Conservation (phyloP, 2,888 invertebrate genomes). For the Plemyria rubiginata region DNA sequence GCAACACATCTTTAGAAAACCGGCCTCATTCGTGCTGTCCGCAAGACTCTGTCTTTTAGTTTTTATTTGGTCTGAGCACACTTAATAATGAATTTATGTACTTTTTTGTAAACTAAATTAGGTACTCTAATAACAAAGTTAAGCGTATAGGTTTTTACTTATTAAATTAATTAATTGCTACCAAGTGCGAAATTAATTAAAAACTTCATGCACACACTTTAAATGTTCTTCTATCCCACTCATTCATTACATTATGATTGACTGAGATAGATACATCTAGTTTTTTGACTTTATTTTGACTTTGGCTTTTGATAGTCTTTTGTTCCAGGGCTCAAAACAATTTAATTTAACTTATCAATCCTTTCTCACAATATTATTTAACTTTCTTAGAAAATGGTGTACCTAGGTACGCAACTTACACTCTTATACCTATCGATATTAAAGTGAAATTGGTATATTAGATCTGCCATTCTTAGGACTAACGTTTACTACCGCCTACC, state of each 20-base stretch:
- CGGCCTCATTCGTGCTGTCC: too few species aligned
- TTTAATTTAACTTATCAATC: too few species aligned
- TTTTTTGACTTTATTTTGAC: too few species aligned
- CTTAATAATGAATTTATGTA: slow-evolving; percentile 22
- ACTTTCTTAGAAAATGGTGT: slow-evolving; percentile 4
- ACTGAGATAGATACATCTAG: background rate
- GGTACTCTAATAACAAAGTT: slow-evolving; percentile 24
- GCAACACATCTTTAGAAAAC: too few species aligned
- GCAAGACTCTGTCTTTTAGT: too few species aligned
- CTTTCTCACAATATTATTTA: background rate
- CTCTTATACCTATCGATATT: slow-evolving; percentile 9
- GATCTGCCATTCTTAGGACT: slow-evolving; percentile 14
- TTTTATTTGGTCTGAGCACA: too few species aligned
- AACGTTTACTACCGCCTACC: slow-evolving; percentile 21
- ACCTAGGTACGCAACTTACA: slow-evolving; percentile 10
- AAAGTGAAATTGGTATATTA: slow-evolving; percentile 18
- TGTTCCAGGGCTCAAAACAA: slow-evolving; percentile 14
- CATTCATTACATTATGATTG: slow-evolving; percentile 4
- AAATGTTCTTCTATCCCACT: slow-evolving; percentile 7
- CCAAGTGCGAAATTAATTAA: slow-evolving; percentile 26
- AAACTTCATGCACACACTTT: background rate
- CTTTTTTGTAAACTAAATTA: slow-evolving; percentile 27
- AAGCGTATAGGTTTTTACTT: slow-evolving; percentile 34
- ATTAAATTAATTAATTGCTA: slow-evolving; percentile 14
- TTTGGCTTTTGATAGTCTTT: slow-evolving; percentile 18